Evolutionary conservation across 2,888 invertebrate species (phyloP).

Genomic region (Tromatobia lineatoria): DNA sequence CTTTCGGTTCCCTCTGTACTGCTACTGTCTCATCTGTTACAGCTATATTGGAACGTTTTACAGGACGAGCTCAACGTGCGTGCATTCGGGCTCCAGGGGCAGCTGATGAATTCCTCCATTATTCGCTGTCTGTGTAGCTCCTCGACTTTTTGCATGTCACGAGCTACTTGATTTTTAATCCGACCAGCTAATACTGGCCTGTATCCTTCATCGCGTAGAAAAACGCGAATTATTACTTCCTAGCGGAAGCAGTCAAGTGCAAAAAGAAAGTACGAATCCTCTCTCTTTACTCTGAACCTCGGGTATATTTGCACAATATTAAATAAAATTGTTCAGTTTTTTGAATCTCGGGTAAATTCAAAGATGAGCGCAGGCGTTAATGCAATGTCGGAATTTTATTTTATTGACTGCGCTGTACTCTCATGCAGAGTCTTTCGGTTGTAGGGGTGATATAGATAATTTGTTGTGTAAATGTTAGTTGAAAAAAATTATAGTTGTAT

Average conservation of each 20-base stretch:
- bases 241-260: neutral
- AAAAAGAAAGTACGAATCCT: neutral
- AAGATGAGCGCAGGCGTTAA: too few relatives aligned
- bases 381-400: too few relatives aligned
- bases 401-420: too few relatives aligned
- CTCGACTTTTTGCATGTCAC: neutral
- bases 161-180: neutral
- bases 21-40: neutral
- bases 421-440: too few relatives aligned
- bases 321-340: too few relatives aligned
- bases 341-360: too few relatives aligned
- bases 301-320: too few relatives aligned
- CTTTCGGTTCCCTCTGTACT: neutral
- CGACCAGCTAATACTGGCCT: neutral
- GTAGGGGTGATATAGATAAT: too few relatives aligned
- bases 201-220: neutral
- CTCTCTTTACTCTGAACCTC: too few relatives aligned
- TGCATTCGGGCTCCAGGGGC: neutral
- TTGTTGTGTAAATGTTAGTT: too few relatives aligned
- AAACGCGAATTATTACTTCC: neutral
- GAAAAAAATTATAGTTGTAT: too few relatives aligned
- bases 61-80: neutral
- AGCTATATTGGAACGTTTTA: slow-evolving; percentile 5
- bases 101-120: slow-evolving; percentile 2
- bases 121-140: neutral